Conservation (phyloP, 1,140 invertebrate species). For the Cotesia typhae region DNA sequence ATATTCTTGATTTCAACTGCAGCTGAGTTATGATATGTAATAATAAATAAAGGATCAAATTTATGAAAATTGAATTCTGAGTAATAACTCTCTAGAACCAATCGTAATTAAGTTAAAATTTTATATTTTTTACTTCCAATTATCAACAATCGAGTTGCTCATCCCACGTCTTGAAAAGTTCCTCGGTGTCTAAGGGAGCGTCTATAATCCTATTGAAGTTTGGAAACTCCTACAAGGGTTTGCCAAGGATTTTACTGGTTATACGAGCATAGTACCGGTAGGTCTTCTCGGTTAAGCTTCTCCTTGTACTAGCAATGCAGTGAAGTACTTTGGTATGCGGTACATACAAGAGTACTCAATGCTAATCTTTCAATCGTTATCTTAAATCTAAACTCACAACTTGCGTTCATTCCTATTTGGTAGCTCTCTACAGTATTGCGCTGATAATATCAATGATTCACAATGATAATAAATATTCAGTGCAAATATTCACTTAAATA, state of each 20-base stretch:
- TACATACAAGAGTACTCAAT: background rate
- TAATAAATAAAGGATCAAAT: too few species aligned
- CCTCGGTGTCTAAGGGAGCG: background rate
- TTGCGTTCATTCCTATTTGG: background rate
- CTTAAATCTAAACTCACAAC: background rate
- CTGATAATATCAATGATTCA: too few species aligned
- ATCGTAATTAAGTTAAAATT: too few species aligned
- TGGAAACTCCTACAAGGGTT: conserved; percentile 38
- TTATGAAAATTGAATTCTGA: too few species aligned
- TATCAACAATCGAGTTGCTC: background rate
- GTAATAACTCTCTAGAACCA: too few species aligned
- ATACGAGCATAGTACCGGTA: too few species aligned
- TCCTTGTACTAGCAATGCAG: background rate
- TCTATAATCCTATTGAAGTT: conserved; percentile 48
- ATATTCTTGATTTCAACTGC: too few species aligned
- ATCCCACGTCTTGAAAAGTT: background rate
- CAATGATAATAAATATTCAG: background rate
- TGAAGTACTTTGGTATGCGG: conserved; percentile 1
- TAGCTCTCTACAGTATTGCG: background rate
- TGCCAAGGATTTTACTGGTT: conserved; percentile 19
- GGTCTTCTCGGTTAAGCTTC: background rate
- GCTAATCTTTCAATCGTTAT: conserved; percentile 22
- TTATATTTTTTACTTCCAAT: background rate
- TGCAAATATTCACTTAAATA: too few species aligned
- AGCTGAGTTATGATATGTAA: too few species aligned